Base-by-base conservation (phyloP, 2,113 vertebrate genomes). In the Bujurquina vittata region DNA sequence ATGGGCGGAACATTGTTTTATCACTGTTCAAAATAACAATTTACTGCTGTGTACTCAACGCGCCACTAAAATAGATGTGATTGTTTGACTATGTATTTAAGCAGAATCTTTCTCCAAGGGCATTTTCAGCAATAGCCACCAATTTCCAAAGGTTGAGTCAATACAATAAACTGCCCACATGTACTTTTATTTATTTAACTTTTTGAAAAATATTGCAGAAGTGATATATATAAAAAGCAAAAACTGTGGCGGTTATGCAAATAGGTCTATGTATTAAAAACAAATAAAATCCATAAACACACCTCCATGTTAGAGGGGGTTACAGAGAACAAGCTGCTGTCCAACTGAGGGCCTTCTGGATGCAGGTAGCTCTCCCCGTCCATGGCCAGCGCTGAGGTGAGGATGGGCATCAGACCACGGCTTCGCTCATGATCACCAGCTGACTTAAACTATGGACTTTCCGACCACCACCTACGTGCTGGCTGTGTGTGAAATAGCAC, bases 311-410 rank as follows among this genome's bases (percentile, higher is more conserved):
- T 89, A 61, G 94, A 65, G 57, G 93, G n/a, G 77, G 88, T 31
- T 82, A 91, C 82, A 74, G 94, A 88, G 91, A 93, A 95, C 85
- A 95, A 75, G 89, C 85, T 92, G 84, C 86, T 90, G 88, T 96
- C 94, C 87, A 95, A 82, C 91, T 94, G 95, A 76, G 94, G 91
- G 81, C 94, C 95, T 79, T 95, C 95, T 81, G 95, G 94, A 94
- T 95, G 95, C 90, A 95, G 92, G 93, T 94, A 95, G 92, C 94
- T 95, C 92, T 96, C 95, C 95, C 93, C 94, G 89, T 96, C 95
- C 96, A 96, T 96, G 94, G 90, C 95, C 93, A 94, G 91, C 57
- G 93, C 90, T 92, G 93, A 93, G 84, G 92, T 93, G 81, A 95
- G 93, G 89, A 88, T 94, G 82, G 93, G 94, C 95, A 96, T 96